Evolutionary conservation across 2,888 invertebrate species (phyloP).

Genomic region (Shargacucullia verbasci): DNA sequence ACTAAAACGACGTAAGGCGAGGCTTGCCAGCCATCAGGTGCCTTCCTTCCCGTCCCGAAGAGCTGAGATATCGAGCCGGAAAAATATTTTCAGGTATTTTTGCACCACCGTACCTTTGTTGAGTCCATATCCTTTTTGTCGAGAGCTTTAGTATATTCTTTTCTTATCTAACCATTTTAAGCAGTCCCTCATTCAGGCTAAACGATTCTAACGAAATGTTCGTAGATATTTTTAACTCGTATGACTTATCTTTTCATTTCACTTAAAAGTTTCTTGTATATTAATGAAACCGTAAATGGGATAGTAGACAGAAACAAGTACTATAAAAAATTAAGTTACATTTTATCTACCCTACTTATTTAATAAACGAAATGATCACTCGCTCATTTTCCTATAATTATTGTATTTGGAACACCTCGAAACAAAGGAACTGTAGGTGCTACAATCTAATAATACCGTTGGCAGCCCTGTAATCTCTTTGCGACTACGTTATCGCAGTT

Average conservation of each 20-base stretch:
- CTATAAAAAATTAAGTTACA: too few relatives aligned
- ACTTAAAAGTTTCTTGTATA: not conserved
- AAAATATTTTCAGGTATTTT: slow-evolving; percentile 22
- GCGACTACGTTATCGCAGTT: slow-evolving; percentile 29
- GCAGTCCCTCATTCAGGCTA: slow-evolving; percentile 16
- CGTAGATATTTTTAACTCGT: not conserved
- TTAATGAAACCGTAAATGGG: too few relatives aligned
- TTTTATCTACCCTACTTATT: not conserved
- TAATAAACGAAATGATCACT: slow-evolving; percentile 14
- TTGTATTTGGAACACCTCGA: slow-evolving; percentile 4
- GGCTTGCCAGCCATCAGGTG: slow-evolving; percentile 24
- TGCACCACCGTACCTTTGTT: slow-evolving; percentile 5
- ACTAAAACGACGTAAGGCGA: slow-evolving; percentile 5
- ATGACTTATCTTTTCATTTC: not conserved
- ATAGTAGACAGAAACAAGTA: too few relatives aligned
- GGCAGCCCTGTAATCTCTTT: slow-evolving; percentile 39
- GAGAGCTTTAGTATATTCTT: slow-evolving; percentile 8
- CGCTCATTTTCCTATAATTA: too few relatives aligned
- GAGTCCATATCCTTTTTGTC: slow-evolving; percentile 9
- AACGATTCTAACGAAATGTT: slow-evolving; percentile 5
- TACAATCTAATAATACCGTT: slow-evolving; percentile 17
- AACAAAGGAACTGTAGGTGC: slow-evolving; percentile 6
- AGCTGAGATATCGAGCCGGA: slow-evolving; percentile 30
- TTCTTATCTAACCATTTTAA: slow-evolving; percentile 27
- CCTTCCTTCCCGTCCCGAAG: slow-evolving; percentile 35